Evolutionary conservation across 2,113 vertebrate species (phyloP).

Genomic region (Urocynchramus pylzowi): DNA sequence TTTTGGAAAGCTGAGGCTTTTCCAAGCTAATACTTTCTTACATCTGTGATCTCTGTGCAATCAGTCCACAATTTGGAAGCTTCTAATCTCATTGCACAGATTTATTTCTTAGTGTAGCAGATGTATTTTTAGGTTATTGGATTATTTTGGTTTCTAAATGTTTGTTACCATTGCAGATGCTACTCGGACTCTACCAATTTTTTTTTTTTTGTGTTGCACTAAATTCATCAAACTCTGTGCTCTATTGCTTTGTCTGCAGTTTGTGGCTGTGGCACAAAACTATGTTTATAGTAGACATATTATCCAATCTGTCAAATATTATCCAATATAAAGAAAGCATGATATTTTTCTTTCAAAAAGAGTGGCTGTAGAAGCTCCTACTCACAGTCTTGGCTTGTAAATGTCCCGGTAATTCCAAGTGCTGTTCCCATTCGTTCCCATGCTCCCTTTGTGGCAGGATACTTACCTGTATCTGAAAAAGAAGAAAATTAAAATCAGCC

Average conservation of each 20-base stretch:
- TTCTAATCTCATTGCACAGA: constrained; percentile 30
- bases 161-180: constrained; percentile 19
- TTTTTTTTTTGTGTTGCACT: neutral
- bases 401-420: neutral
- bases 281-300: neutral
- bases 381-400: neutral
- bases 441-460: neutral
- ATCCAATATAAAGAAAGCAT: constrained; percentile 19
- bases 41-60: constrained; percentile 28
- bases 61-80: constrained; percentile 35
- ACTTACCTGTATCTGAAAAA: neutral
- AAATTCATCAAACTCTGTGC: neutral
- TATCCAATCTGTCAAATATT: constrained; percentile 43
- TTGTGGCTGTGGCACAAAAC: neutral
- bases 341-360: neutral
- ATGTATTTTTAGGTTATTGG: constrained; percentile 39
- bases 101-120: constrained; percentile 53
- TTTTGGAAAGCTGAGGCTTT: constrained; percentile 27
- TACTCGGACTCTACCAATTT: neutral
- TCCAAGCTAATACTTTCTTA: constrained; percentile 18
- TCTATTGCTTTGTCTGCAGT: constrained; percentile 26
- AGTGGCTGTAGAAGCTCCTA: neutral
- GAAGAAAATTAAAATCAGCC: neutral
- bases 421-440: neutral
- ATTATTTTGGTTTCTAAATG: constrained; percentile 19